phyloP scores from a whole-genome alignment of 2,113 vertebrate genomes.

The Atrichornis clamosus region DNA sequence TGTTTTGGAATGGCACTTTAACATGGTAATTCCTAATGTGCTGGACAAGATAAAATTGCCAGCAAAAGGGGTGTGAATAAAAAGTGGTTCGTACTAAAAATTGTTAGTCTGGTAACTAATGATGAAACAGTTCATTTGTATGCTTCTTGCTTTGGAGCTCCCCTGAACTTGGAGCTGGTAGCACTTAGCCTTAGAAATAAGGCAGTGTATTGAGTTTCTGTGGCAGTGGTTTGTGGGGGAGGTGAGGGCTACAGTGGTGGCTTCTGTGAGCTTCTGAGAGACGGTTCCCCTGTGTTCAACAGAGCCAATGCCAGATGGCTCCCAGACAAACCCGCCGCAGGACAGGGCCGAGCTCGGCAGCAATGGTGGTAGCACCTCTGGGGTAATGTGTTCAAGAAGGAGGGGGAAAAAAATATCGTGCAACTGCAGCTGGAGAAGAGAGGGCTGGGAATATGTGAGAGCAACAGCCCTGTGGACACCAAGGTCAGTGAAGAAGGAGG shows the following conservation, averaged over 20 bases:
- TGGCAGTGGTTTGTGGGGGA: neutral
- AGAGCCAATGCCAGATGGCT: neutral
- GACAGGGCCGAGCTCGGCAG: neutral
- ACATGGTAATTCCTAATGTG: neutral
- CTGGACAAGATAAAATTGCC: neutral
- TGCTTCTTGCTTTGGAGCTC: neutral
- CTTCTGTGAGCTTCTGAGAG: neutral
- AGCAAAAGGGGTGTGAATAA: neutral
- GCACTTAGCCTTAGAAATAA: too few species aligned
- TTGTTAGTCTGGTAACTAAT: neutral
- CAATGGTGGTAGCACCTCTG: rapidly evolving
- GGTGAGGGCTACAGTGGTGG: neutral
- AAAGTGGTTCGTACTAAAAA: neutral
- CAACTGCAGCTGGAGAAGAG: neutral
- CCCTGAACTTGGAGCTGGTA: neutral
- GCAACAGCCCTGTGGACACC: neutral
- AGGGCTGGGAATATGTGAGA: neutral
- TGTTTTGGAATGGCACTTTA: neutral
- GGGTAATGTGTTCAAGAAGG: neutral
- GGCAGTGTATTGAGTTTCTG: rapidly evolving
- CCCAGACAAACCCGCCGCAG: rapidly evolving
- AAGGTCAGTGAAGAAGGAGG: neutral
- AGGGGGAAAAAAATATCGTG: neutral
- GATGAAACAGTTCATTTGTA: neutral
- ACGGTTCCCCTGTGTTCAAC: neutral